Base-by-base conservation (phyloP, 1,140 invertebrate genomes). In the Pectinophora gossypiella region DNA sequence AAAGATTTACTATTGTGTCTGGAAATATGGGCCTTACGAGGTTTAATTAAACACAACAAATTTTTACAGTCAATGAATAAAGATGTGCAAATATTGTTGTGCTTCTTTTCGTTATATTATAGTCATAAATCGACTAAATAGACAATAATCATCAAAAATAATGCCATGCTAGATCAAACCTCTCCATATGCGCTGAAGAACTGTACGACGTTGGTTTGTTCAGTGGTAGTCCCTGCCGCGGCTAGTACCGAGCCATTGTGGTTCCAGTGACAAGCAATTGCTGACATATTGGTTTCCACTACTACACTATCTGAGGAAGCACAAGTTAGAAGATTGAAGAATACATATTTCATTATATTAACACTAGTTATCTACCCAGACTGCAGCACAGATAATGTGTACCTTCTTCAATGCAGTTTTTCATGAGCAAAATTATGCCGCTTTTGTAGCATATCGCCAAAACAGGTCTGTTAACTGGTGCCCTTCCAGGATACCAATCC, bases 151-250 rank as follows among this genome's bases (percentile, higher is more conserved):
- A n/a, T n/a, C n/a, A n/a, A n/a, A n/a, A n/a, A n/a, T n/a, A n/a
- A n/a, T n/a, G n/a, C n/a, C n/a, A n/a, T n/a, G n/a, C n/a, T 32
- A 32, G 9, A 32, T 1, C 54, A 56, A 89, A 95, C 93, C 79
- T 96, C 92, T 56, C 98, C 98, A 83, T 93, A 94, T 0, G 95
- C 92, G 48, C 91, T 94, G 73, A 97, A 98, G 76, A 99, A 98
- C 63, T 97, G 95, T 2, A 99, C 93, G 27, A 96, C 92, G 89
- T 99, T 99, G 0, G 91, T 89, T 48, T 92, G 90, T 7, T 92
- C 92, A 68, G 83, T 72, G 54, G 83, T 76, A 42, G 91, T 90
- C 0, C 97, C 98, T 32, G 95, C 94, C 3, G 98, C 92, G 1
- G 97, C 98, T 19, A 99, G 63, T 1, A 98, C 88, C 42, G 92